Conservation (phyloP, 2,888 invertebrate species). For the Amaurobius ferox region DNA sequence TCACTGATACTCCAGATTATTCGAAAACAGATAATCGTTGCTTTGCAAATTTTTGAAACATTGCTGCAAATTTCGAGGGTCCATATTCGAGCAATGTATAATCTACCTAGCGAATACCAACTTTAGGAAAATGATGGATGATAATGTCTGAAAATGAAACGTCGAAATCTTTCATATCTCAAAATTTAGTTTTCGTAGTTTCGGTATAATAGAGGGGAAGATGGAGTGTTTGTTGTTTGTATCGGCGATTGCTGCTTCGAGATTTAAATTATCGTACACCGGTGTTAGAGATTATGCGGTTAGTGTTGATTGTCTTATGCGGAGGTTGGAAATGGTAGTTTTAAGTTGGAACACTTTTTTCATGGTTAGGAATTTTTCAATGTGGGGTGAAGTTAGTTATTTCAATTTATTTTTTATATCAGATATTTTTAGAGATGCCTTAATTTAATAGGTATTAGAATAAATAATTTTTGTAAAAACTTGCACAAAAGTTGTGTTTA, state of each 20-base stretch:
- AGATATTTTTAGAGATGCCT: too few relatives aligned
- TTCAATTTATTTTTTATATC: too few relatives aligned
- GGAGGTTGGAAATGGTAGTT: too few relatives aligned
- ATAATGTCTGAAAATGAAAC: conserved; percentile 4
- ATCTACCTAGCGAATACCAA: not conserved
- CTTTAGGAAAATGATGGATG: conserved; percentile 7
- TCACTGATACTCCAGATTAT: not conserved
- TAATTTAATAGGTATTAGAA: too few relatives aligned
- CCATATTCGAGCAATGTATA: not conserved
- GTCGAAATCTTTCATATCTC: not conserved
- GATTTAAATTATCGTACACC: not conserved
- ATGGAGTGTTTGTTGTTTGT: not conserved
- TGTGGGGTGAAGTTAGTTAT: too few relatives aligned
- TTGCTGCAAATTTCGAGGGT: not conserved
- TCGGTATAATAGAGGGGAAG: not conserved
- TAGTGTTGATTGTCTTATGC: not conserved
- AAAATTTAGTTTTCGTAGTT: conserved; percentile 7
- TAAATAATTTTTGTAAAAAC: too few relatives aligned
- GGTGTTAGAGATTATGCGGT: not conserved
- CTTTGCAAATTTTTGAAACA: conserved; percentile 5
- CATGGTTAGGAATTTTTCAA: not conserved
- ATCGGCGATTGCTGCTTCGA: not conserved
- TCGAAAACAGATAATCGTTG: not conserved
- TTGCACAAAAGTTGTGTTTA: too few relatives aligned
- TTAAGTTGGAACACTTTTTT: not conserved